Base-by-base conservation (phyloP, 2,113 vertebrate genomes). In the Microcebus lehilahytsara region DNA sequence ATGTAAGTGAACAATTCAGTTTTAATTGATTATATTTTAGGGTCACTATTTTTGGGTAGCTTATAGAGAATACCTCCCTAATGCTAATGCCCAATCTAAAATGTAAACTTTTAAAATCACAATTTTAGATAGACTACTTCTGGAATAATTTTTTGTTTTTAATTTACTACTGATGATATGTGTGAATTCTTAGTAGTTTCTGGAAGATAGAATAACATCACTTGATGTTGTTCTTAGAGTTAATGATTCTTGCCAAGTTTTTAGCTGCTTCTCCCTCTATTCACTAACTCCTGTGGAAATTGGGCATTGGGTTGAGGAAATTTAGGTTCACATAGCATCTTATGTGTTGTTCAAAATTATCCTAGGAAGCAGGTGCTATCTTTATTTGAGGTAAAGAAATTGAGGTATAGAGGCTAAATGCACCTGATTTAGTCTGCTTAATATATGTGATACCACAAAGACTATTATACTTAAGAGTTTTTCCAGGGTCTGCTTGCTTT, bases 11-110 rank as follows among this genome's bases (percentile, higher is more conserved):
- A 64, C 27, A 67, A 12, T 49, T 90, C 34, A 62, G 32, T 79
- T 93, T 84, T 66, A 40, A 22, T 84, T 85, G 51, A 71, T 85
- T 81, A 66, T 42, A 87, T 93, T 90, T 95, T 85, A 71, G 19
- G 75, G 32, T 90, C 51, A 30, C 79, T 77, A 13, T 42, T 64
- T 94, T 89, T 27, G 53, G 58, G 34, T 81, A 32, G 19, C 37
- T 78, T 90, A 20, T n/a, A 89, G 34, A 8, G 40, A 89, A 40
- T 85, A 58, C 32, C 64, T 88, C 42, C 49, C 9, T 64, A 40
- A 81, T 94, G 67, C 51, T 58, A 58, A 51, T 64, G n/a, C 20
- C 5, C 51, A 22, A 81, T 93, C 62, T 97, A 42, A 74, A 27
- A 60, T 80, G 9, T 49, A 75, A 75, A 75, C 30, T 84, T 53